Percentiles rank a stretch among this genome's conserved stretches.
Conservation (phyloP, 2,113 vertebrate genomes). For the Tychaedon coryphoeus region DNA sequence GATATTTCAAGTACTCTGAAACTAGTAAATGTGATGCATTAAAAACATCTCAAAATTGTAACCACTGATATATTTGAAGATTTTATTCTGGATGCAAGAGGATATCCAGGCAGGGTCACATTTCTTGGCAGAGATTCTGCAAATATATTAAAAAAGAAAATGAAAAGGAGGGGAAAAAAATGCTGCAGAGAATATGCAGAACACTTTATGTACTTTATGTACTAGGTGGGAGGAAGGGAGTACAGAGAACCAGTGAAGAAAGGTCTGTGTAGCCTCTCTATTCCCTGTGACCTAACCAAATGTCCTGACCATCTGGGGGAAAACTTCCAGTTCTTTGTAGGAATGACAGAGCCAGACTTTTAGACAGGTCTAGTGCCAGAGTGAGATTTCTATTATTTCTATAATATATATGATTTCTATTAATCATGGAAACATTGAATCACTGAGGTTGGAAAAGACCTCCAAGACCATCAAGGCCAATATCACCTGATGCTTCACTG, state of each 20-base stretch:
- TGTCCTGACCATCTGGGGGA: accelerated
- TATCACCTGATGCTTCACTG: background rate
- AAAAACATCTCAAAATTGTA: background rate
- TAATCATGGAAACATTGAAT: background rate
- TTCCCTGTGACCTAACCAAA: background rate
- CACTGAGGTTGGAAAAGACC: background rate
- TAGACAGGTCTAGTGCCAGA: background rate
- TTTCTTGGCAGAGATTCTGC: background rate
- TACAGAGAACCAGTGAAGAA: background rate
- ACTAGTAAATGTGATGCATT: background rate
- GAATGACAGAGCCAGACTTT: background rate
- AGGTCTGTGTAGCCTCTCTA: background rate
- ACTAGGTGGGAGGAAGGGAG: background rate
- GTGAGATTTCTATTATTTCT: background rate
- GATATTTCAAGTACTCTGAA: background rate
- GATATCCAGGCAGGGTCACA: background rate
- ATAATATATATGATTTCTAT: background rate
- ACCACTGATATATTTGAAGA: background rate
- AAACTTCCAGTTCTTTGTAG: background rate
- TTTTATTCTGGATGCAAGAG: background rate
- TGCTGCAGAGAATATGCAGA: background rate
- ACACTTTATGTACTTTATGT: background rate
- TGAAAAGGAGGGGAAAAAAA: background rate
- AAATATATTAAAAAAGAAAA: background rate
- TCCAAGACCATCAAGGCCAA: background rate